Evolutionary conservation across 2,797 vertebrate genomes (phyloP), one percentile per base, ranked within the genome.

Genomic region (Brotula barbata): DNA sequence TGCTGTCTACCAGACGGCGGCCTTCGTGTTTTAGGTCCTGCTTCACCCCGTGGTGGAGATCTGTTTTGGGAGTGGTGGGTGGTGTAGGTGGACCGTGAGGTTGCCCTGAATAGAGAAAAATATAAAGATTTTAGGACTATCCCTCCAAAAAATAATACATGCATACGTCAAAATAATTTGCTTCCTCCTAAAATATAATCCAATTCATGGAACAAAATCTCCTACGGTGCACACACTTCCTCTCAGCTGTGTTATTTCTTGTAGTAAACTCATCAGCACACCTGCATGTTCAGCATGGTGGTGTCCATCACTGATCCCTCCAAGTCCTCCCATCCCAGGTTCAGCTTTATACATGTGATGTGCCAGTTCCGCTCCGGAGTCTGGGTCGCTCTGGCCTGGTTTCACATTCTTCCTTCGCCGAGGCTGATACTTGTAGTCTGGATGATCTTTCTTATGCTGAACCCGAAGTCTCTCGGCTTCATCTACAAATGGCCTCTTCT

Each of bases 391-490:
- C 84, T 97, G 96, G 34, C 96, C 95, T 0, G 94, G 89, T 75
- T 98, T 99, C 36, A 95, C 91, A 10, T 94, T 96, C 91, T 99
- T 99, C 69, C 97, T 89, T 59, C 97, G 74, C 25, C 97, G 91
- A 0, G 97, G 97, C 73, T 99, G 97, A 88, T 99, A 99, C 89
- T 99, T 99, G 77, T 99, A 99, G 88, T 99, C 97, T 1, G 97
- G 97, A 74, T 99, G 96, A 84, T 99, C 97, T 78, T 97, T 99
- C 88, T 99, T 99, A 89, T 99, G 97, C 83, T 99, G 97, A 53
- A 99, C 94, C 33, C 97, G 88, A 42, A 99, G 92, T 50, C 97
- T 88, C 80, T 99, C 96, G 0, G 97, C 97, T 81, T 99, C 97
- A 47, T 98, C 97, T 62, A 98, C 95, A 47, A 99, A 99, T 0